Conservation (phyloP, 2,888 invertebrate genomes). For the Pyrgus malvae region DNA sequence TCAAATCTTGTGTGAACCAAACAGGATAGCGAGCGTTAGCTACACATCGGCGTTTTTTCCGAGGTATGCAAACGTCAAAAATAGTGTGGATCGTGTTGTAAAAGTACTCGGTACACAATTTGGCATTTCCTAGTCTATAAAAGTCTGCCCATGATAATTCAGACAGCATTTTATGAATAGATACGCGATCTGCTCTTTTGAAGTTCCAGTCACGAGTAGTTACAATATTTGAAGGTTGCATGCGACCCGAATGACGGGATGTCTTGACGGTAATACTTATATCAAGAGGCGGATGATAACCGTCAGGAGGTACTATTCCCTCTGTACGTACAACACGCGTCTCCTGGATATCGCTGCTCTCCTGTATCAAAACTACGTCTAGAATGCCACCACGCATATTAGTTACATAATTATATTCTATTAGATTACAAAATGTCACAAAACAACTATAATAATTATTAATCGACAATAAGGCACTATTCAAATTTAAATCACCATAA, state of each 20-base stretch:
- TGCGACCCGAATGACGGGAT: neutral
- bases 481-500: conserved; percentile 25
- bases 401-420: conserved; percentile 14
- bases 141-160: neutral
- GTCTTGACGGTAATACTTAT: neutral
- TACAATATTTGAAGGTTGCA: neutral
- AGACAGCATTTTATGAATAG: neutral
- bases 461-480: conserved; percentile 16
- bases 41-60: neutral
- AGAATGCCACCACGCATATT: no score
- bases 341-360: conserved; percentile 2
- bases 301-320: neutral
- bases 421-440: conserved; percentile 14
- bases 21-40: neutral
- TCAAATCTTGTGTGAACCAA: no score
- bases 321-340: neutral
- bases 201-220: neutral
- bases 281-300: neutral
- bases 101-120: neutral
- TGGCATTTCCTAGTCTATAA: no score
- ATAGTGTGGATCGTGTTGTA: neutral
- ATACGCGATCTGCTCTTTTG: neutral
- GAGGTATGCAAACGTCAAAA: neutral
- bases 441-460: conserved; percentile 23
- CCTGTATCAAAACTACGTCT: conserved; percentile 23